Percentiles rank a stretch among this genome's conserved stretches.
These are phyloP conservation scores for Aporophyla nigra DNA, from an alignment of 2,888 invertebrate genomes.

Conservation along the genomic window DNA sequence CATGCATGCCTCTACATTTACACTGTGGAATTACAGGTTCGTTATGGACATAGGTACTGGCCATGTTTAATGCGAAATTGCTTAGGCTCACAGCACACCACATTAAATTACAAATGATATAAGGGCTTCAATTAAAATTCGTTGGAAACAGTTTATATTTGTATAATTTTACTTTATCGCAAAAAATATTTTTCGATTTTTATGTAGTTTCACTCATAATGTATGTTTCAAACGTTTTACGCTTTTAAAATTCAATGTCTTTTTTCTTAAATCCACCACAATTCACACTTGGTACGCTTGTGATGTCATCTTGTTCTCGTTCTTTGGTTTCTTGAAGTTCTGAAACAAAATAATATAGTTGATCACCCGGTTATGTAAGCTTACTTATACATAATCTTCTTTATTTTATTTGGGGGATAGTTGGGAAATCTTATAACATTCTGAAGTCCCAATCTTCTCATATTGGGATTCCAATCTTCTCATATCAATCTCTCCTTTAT, in stretches of 20 bases:
- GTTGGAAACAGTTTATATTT: slow-evolving; percentile 29
- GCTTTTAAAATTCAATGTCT: slow-evolving; percentile 92
- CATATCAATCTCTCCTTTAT: no score
- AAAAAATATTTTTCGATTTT: slow-evolving; percentile 42
- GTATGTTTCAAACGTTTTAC: background rate
- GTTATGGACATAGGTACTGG: slow-evolving; percentile 39
- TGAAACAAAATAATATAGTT: slow-evolving; percentile 72
- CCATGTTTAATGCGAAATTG: slow-evolving; percentile 35
- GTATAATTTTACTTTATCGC: slow-evolving; percentile 50
- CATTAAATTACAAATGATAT: background rate
- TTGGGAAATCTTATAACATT: background rate
- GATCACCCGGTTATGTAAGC: background rate
- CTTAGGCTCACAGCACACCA: background rate
- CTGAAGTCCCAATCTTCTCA: background rate
- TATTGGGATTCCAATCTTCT: no score
- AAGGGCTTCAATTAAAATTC: slow-evolving; percentile 39
- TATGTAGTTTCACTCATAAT: background rate
- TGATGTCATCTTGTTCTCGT: slow-evolving; percentile 92
- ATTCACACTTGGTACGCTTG: slow-evolving; percentile 85
- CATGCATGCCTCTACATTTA: slow-evolving; percentile 64
- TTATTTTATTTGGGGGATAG: background rate
- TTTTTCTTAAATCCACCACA: slow-evolving; percentile 92
- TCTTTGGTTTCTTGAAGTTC: slow-evolving; percentile 93
- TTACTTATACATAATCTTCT: background rate
- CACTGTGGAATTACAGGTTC: slow-evolving; percentile 55